phyloP scores from a whole-genome alignment of 37 sponge, comb jelly and placozoan species.

The Hormiphora californensis region DNA sequence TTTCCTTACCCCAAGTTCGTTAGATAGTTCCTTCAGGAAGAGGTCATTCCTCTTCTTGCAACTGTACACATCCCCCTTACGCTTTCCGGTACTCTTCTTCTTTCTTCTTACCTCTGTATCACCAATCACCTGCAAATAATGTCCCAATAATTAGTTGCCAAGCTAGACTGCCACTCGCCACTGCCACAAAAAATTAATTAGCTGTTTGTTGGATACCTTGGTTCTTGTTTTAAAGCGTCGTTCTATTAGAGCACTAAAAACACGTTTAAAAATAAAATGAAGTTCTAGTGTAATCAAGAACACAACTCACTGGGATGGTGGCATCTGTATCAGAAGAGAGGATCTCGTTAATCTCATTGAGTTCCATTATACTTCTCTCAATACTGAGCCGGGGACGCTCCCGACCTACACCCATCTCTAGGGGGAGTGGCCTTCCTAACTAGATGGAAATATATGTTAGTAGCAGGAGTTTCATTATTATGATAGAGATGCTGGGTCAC shows the following conservation, averaged over 20 bases:
- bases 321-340: background rate
- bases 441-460: background rate
- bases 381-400: background rate
- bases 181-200: background rate
- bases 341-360: background rate
- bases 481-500: too few species aligned
- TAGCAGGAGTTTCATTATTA: too few species aligned
- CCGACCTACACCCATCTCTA: slow-evolving; percentile 1
- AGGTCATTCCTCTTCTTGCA: slow-evolving; percentile 9
- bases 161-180: too few species aligned
- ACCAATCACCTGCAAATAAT: background rate
- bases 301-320: too few species aligned
- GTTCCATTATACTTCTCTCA: background rate
- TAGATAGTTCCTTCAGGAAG: background rate
- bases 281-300: too few species aligned
- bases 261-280: too few species aligned
- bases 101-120: background rate
- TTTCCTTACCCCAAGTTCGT: background rate
- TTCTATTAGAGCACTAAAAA: too few species aligned
- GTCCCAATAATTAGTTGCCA: too few species aligned
- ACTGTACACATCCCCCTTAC: background rate
- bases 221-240: too few species aligned
- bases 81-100: background rate
- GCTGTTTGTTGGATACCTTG: background rate
- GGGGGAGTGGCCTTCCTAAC: background rate